Evolutionary conservation across 2,113 vertebrate genomes (phyloP), one percentile per base, ranked within the genome.

Genomic region (mouse (Mus musculus)): DNA sequence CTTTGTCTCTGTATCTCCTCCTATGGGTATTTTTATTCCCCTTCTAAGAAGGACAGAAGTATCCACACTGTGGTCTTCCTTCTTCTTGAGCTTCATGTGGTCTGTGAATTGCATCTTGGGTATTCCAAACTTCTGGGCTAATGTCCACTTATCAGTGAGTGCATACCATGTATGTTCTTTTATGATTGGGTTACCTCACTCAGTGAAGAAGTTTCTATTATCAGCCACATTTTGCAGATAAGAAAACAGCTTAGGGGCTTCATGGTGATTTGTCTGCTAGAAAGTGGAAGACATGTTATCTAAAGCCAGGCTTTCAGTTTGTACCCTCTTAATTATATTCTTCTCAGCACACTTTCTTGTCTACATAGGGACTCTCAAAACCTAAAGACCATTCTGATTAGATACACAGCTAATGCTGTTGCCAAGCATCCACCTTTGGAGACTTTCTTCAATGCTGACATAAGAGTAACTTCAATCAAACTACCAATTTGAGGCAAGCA

Each of bases 401-500:
- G 56, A 65, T 42, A 89, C 30, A 56, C 59, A 65, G 82, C 63
- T 46, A 63, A 78, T 22, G 73, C 54, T 78, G 4, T 78, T 92
- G 88, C 87, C 93, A 95, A 88, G 39, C 59, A 36, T 8, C 22
- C 54, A 72, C 12, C 90, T 95, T 91, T 77, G n/a, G 89, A 86
- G 92, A 90, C n/a, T 28, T 93, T 33, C 59, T 82, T 88, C 90
- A 59, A 88, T 88, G 61, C 65, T 28, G 56, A 46, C 24, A 4
- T 61, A 80, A 69, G 49, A 86, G 85, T 86, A 85, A 96, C 65
- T 93, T 86, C 42, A 88, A 90, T 93, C 63, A 93, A 92, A 87
- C 30, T 81, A 93, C 76, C 54, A 52, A 77, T 87, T 49, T 93
- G 78, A 61, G 42, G 71, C 75, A 94, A 93, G 80, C 65, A 90